These are phyloP conservation scores for Carcharodon carcharias DNA, from an alignment of 2,797 vertebrate genomes.

Conservation along the genomic window DNA sequence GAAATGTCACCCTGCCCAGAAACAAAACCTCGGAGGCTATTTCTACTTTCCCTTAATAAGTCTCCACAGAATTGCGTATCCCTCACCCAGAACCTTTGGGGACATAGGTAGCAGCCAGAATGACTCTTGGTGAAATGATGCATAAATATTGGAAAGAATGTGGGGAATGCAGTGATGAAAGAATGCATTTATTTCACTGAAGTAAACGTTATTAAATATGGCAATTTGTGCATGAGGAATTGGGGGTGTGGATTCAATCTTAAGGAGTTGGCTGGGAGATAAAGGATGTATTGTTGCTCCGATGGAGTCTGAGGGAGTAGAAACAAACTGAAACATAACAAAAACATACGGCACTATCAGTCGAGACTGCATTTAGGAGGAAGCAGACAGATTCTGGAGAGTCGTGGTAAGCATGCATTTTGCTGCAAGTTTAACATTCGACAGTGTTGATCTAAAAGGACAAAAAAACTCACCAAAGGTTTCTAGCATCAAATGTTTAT, in stretches of 20 bases:
- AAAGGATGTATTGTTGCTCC: conserved; percentile 64
- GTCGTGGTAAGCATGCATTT: not conserved
- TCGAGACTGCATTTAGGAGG: not conserved
- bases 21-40: too few relatives aligned
- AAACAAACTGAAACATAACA: conserved; percentile 27
- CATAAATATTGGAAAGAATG: conserved; percentile 22
- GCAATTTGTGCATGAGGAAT: not conserved
- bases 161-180: conserved; percentile 19
- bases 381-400: not conserved
- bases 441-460: not conserved
- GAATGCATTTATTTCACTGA: conserved; percentile 8
- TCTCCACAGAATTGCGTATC: not conserved
- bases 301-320: conserved; percentile 28
- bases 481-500: not conserved
- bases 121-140: conserved; percentile 3
- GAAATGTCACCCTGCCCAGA: not conserved
- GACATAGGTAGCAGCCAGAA: not conserved
- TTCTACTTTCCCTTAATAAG: not conserved
- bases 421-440: not conserved
- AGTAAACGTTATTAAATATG: conserved; percentile 29
- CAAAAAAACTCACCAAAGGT: not conserved
- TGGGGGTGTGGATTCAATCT: conserved; percentile 48
- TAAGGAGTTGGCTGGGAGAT: conserved; percentile 58
- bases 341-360: conserved; percentile 32
- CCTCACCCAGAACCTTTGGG: not conserved